phyloP scores from a whole-genome alignment of 2,113 vertebrate genomes.

The Hipposideros armiger region DNA sequence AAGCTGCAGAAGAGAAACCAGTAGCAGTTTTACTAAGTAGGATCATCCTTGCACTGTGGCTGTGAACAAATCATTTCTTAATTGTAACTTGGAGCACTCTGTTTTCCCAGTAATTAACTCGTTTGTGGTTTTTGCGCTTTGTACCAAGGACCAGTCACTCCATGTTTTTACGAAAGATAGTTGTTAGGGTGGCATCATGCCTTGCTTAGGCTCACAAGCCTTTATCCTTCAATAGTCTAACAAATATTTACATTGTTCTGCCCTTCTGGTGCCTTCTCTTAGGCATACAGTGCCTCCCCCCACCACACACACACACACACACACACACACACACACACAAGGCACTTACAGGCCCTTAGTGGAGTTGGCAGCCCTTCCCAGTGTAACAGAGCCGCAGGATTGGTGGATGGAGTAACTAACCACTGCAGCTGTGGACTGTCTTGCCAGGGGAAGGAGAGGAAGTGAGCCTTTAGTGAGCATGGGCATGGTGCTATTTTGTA shows the following conservation, averaged over 20 bases:
- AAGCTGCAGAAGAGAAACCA: not conserved
- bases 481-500: not conserved
- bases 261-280: conserved; percentile 11
- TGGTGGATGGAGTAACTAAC: not conserved
- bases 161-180: not conserved
- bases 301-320: not conserved
- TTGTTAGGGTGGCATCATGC: not conserved
- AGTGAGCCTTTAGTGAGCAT: not conserved
- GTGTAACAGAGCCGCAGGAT: not conserved
- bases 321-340: not conserved
- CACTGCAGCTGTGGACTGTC: not conserved
- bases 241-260: not conserved
- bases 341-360: not conserved
- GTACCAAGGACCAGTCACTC: not conserved
- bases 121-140: not conserved
- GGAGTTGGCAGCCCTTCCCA: not conserved
- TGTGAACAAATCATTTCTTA: not conserved
- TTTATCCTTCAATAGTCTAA: conserved; percentile 23
- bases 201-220: not conserved
- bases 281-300: too few species aligned
- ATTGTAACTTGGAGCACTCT: not conserved
- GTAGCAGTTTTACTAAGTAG: not conserved
- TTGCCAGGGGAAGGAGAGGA: not conserved
- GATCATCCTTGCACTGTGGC: not conserved
- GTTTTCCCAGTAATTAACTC: conserved; percentile 3